Percentiles rank a stretch among this genome's conserved stretches.
Evolutionary conservation across 92 coral and sea anemone species (phyloP).

Genomic region (Zoanthus sansibaricus): DNA sequence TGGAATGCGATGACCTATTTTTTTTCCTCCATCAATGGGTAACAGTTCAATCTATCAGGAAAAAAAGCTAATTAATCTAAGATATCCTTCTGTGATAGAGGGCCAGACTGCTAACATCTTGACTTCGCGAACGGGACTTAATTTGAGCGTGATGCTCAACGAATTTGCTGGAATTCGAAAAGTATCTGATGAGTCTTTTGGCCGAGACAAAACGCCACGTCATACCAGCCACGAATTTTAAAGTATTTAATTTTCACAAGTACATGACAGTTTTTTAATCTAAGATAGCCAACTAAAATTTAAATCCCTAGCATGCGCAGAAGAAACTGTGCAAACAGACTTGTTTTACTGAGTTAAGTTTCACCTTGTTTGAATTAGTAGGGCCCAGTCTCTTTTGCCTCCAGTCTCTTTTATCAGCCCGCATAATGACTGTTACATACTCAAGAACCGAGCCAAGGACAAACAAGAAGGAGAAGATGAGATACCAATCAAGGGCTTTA

Average conservation of each 20-base stretch:
- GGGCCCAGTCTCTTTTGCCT: not conserved
- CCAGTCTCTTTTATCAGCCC: constrained; percentile 13
- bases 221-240: no score
- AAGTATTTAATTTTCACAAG: no score
- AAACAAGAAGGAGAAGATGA: constrained; percentile 54
- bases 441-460: constrained; percentile 63
- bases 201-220: no score
- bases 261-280: no score
- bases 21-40: not conserved
- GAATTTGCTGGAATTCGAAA: no score
- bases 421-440: constrained; percentile 39
- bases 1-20: not conserved
- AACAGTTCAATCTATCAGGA: not conserved
- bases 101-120: no score
- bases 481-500: constrained; percentile 57
- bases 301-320: not conserved
- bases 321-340: not conserved
- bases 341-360: not conserved
- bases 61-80: not conserved
- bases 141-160: no score
- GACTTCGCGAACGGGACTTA: no score
- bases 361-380: no score
- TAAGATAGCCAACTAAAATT: not conserved
- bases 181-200: no score
- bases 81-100: no score